Evolutionary conservation across 2,113 vertebrate genomes (phyloP), one percentile per base, ranked within the genome.

Genomic region (Ranitomeya variabilis): DNA sequence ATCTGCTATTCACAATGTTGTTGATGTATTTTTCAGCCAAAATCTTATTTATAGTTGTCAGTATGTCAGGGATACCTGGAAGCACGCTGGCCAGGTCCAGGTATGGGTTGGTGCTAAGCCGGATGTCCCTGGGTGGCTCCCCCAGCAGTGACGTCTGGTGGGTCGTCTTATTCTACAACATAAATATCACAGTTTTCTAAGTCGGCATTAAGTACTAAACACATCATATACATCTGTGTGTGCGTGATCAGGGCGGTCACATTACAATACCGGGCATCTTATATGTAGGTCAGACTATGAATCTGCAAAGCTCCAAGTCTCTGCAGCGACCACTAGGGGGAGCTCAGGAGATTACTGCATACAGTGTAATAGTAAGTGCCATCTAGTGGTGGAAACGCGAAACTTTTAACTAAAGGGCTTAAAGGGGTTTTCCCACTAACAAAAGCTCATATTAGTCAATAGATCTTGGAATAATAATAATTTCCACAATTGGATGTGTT

Each of bases 71-170:
- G 21, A 11, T 92, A 23, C 97, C 95, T 83, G 98, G 98, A 91
- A 99, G 92, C 51, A 99, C 97, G 52, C 98, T 99, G 55, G 98
- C 98, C 94, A 99, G 87, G 91, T 99, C 99, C 93, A 99, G 93
- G 91, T 99, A 99, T 0, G 98, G 98, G 91, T 99, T 99, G 80
- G 96, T 99, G 84, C 98, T 98, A 14, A 99, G 95, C 26, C 96
- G 95, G 19, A 99, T 96, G 91, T 99, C 98, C 92, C 97, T 98
- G 0, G 98, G 98, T 51, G 98, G 98, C 7, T 99, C 97, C 73
- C 98, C 98, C 88, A 99, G 91, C 54, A 99, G 94, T 9, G 98
- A 99, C 51, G 96, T 96, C 92, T 99, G 97, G 86, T 93, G 96
- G 86, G 94, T 95, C 89, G 91, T 90, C 45, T 93, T 90, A 90